Percentiles rank a stretch among this genome's conserved stretches.
phyloP scores from a whole-genome alignment of 2,113 vertebrate species.

The Toxotes jaculatrix region DNA sequence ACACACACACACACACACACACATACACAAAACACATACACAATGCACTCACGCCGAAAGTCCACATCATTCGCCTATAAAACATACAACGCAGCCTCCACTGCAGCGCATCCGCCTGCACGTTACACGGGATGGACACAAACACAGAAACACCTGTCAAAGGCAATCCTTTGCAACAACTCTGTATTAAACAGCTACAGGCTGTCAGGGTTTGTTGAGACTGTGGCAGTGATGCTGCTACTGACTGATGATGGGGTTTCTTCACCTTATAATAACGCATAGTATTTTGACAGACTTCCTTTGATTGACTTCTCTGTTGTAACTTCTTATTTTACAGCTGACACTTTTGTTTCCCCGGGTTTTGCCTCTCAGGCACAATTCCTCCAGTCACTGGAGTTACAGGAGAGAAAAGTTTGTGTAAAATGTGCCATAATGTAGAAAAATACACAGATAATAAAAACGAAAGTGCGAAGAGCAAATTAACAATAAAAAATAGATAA shows the following conservation, averaged over 20 bases:
- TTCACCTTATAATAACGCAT: background rate
- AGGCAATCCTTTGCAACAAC: background rate
- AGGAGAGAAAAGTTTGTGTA: background rate
- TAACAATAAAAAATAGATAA: background rate
- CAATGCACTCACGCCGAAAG: background rate
- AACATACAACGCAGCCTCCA: background rate
- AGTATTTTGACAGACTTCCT: background rate
- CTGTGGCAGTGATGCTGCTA: no score
- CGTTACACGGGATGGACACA: background rate
- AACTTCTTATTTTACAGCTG: no score
- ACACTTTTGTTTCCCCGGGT: background rate
- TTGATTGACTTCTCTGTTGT: background rate
- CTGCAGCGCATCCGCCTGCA: background rate
- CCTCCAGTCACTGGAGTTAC: background rate
- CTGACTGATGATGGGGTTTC: background rate
- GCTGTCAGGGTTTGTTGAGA: background rate
- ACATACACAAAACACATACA: conserved; percentile 4
- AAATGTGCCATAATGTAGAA: background rate
- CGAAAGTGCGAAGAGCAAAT: background rate
- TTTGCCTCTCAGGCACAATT: background rate
- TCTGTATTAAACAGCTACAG: background rate
- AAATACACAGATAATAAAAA: background rate
- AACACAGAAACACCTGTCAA: background rate
- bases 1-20: conserved; percentile 10
- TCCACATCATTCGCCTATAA: background rate